phyloP scores from a whole-genome alignment of 2,113 vertebrate species.

The Saguinus midas region DNA sequence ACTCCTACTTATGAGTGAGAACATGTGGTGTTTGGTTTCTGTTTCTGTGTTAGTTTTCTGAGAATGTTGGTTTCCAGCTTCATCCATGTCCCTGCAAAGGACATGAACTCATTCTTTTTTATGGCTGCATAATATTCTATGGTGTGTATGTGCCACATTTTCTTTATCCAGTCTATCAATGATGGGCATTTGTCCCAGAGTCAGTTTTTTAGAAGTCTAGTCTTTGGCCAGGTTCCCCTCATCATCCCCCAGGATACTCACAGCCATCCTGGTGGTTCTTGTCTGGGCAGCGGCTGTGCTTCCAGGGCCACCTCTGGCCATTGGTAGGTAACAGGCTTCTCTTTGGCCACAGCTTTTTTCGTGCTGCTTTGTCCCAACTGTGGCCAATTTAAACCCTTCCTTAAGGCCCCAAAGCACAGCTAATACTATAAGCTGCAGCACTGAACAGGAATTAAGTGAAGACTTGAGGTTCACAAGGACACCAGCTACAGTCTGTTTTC shows the following conservation, averaged over 20 bases:
- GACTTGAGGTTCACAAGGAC: neutral
- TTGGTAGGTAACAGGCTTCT: neutral
- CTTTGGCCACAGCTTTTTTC: neutral
- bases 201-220: neutral
- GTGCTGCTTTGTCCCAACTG: neutral
- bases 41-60: no score
- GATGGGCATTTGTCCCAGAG: no score
- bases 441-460: neutral
- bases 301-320: neutral
- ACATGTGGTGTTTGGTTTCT: no score
- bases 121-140: no score
- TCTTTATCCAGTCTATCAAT: no score
- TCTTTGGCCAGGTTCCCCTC: neutral
- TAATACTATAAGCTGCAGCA: neutral
- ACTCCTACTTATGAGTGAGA: no score
- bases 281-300: neutral
- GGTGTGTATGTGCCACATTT: no score
- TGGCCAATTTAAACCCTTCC: neutral
- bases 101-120: no score
- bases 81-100: no score
- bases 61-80: no score
- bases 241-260: no score
- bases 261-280: neutral
- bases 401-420: neutral
- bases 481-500: neutral